A percentile compares a stretch with the other conserved stretches of the same genome.
These are phyloP conservation scores for Dicrostonyx torquatus DNA, from an alignment of 2,797 vertebrate genomes.

Conservation along the genomic window DNA sequence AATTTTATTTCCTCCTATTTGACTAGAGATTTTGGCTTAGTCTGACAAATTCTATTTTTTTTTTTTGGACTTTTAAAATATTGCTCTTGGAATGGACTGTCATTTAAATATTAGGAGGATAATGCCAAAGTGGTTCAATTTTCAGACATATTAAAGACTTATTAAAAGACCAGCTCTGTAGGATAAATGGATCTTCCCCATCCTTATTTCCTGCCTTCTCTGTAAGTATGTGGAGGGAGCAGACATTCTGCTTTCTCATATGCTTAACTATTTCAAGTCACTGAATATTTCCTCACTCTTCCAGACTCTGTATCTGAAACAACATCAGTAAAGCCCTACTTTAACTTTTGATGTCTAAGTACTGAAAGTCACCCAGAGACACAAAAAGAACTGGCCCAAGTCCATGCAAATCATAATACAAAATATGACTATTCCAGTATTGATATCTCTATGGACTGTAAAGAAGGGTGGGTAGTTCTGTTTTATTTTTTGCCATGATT, in stretches of 20 bases:
- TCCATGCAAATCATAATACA: not conserved
- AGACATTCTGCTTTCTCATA: not conserved
- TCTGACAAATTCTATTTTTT: conserved; percentile 24
- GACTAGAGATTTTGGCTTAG: not conserved
- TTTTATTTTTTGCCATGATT: conserved; percentile 42
- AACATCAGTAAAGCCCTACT: not conserved
- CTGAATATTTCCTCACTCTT: not conserved
- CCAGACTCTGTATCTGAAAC: not conserved
- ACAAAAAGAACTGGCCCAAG: not conserved
- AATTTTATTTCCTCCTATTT: conserved; percentile 12
- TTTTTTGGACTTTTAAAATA: conserved; percentile 61
- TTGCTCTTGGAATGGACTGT: conserved; percentile 25
- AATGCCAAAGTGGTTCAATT: conserved; percentile 42
- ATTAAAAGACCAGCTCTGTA: conserved; percentile 1
- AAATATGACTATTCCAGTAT: not conserved
- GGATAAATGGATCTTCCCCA: not conserved
- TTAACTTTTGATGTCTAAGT: not conserved
- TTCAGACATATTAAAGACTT: conserved; percentile 52
- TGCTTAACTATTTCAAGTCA: not conserved
- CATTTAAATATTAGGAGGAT: conserved; percentile 63
- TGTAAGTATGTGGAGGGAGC: not conserved
- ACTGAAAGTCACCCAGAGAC: not conserved
- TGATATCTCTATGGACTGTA: not conserved
- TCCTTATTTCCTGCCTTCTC: not conserved
- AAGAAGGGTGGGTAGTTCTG: conserved; percentile 25